A percentile compares a stretch with the other conserved stretches of the same genome.
Evolutionary conservation across 2,113 vertebrate genomes (phyloP).

Genomic region (Crotalus horridus): DNA sequence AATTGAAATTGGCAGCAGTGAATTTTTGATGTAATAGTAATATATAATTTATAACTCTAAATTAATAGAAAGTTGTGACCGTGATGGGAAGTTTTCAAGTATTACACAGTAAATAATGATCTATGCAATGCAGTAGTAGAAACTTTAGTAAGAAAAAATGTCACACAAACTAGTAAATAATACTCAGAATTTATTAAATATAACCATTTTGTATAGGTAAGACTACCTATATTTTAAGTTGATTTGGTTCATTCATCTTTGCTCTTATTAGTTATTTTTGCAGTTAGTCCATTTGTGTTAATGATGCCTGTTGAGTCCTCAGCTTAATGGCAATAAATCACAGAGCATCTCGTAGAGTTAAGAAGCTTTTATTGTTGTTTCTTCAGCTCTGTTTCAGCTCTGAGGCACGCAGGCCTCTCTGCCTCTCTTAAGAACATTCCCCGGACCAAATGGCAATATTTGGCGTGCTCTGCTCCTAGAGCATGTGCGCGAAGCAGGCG

Average conservation of each 20-base stretch:
- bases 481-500: too few species aligned
- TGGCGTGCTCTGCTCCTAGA: too few species aligned
- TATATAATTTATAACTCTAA: constrained; percentile 39
- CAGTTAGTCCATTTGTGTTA: constrained; percentile 2
- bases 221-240: constrained; percentile 30
- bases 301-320: constrained; percentile 2
- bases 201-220: neutral
- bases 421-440: too few species aligned
- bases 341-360: too few species aligned
- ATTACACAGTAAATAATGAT: constrained; percentile 3
- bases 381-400: too few species aligned
- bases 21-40: neutral
- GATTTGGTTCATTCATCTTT: constrained; percentile 24
- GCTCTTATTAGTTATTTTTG: constrained; percentile 26
- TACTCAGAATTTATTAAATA: neutral
- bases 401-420: too few species aligned
- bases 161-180: constrained; percentile 30
- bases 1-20: neutral
- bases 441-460: too few species aligned
- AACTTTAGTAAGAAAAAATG: constrained; percentile 6
- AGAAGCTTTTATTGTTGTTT: too few species aligned
- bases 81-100: neutral
- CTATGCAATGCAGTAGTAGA: neutral
- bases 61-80: constrained; percentile 39
- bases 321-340: too few species aligned